These are phyloP conservation scores for Ammodramus savannarum DNA, from an alignment of 2,113 vertebrate species.

Conservation along the genomic window DNA sequence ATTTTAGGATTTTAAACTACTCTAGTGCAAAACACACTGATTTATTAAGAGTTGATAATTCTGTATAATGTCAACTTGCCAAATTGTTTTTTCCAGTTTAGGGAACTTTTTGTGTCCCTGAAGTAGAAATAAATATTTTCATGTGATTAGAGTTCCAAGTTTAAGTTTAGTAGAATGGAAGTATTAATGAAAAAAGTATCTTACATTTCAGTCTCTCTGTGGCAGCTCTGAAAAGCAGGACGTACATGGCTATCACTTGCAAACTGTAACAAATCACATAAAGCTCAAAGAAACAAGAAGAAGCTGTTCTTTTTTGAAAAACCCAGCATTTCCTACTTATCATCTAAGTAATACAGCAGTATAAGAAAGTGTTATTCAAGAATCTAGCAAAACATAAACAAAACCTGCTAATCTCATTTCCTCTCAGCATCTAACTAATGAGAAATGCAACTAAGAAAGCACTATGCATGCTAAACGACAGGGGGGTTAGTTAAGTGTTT, in stretches of 20 bases:
- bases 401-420: slow-evolving; percentile 7
- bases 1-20: not conserved
- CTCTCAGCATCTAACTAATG: not conserved
- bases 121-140: slow-evolving; percentile 13
- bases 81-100: not conserved
- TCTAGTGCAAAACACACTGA: not conserved
- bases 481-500: not conserved
- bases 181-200: not conserved
- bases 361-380: not conserved
- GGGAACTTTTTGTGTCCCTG: not conserved
- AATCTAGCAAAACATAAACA: slow-evolving; percentile 4
- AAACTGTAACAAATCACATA: not conserved
- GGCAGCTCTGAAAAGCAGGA: not conserved
- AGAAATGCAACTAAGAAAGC: slow-evolving; percentile 14
- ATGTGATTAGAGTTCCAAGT: not conserved
- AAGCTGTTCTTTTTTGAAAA: not conserved
- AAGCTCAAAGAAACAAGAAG: not conserved
- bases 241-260: not conserved
- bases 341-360: not conserved
- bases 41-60: not conserved
- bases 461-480: not conserved
- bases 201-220: not conserved
- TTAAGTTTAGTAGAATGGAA: not conserved
- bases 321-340: not conserved
- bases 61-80: not conserved